A percentile compares a stretch with the other conserved stretches of the same genome.
These are phyloP conservation scores for Riparia riparia DNA, from an alignment of 2,113 vertebrate species.

Conservation along the genomic window DNA sequence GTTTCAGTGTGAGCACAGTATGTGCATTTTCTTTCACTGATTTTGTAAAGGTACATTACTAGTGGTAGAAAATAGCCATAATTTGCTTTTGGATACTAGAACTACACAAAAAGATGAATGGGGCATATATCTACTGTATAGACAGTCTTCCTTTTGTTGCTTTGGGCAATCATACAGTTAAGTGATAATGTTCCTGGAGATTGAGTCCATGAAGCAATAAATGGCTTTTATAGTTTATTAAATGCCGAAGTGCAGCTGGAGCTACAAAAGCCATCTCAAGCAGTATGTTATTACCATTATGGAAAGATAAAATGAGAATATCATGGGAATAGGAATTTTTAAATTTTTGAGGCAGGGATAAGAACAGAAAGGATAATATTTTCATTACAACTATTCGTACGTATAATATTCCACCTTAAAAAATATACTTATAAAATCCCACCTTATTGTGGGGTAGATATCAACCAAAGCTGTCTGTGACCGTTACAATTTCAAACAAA, in stretches of 20 bases:
- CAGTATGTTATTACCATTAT: conserved; percentile 29
- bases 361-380: not conserved
- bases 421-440: not conserved
- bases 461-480: not conserved
- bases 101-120: conserved; percentile 24
- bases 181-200: conserved; percentile 46
- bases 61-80: conserved; percentile 16
- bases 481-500: not conserved
- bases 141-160: conserved; percentile 44
- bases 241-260: conserved; percentile 54
- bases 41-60: conserved; percentile 38
- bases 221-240: conserved; percentile 41
- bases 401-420: not conserved
- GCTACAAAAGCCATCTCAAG: conserved; percentile 49
- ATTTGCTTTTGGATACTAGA: conserved; percentile 33
- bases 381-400: not conserved
- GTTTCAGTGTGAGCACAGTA: not conserved
- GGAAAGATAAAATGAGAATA: conserved; percentile 11
- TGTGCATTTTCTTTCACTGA: conserved; percentile 22
- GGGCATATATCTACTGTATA: not conserved
- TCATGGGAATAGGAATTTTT: not conserved
- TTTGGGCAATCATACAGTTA: conserved; percentile 59
- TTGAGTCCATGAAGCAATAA: conserved; percentile 47
- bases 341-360: not conserved
- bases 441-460: not conserved